These are phyloP conservation scores for Anarsia innoxiella DNA, from an alignment of 2,888 invertebrate species.

Conservation along the genomic window DNA sequence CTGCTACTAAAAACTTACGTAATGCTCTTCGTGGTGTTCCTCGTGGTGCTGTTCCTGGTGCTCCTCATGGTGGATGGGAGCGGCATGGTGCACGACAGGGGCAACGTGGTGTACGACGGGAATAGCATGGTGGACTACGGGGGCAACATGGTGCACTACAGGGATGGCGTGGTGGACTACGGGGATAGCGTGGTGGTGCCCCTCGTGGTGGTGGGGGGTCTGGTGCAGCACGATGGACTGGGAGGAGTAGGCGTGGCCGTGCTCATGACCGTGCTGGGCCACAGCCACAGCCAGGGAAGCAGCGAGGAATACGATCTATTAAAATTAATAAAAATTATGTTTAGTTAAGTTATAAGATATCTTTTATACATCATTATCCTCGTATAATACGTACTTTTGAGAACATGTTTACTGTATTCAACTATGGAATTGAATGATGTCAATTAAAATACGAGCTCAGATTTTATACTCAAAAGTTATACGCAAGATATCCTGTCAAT, in stretches of 20 bases:
- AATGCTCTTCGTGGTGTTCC: constrained; percentile 30
- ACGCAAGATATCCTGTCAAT: constrained; percentile 3
- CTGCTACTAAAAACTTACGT: constrained; percentile 34
- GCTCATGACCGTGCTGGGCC: constrained; percentile 21
- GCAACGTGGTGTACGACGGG: constrained; percentile 18
- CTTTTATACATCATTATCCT: not conserved
- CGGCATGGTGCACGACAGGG: constrained; percentile 10
- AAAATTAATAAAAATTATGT: not conserved
- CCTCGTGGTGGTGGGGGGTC: not conserved
- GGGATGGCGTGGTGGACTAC: constrained; percentile 10
- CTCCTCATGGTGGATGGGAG: constrained; percentile 16
- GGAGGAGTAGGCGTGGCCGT: constrained; percentile 24
- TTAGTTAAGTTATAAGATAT: not conserved
- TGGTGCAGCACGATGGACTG: constrained; percentile 35
- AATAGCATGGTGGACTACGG: constrained; percentile 13
- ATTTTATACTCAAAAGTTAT: constrained; percentile 7
- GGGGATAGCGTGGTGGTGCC: constrained; percentile 14
- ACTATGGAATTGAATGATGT: constrained; percentile 8
- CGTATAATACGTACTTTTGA: constrained; percentile 6
- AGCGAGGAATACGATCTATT: constrained; percentile 7
- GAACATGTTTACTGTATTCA: constrained; percentile 7
- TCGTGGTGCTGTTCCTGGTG: constrained; percentile 25
- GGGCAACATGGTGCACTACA: constrained; percentile 24
- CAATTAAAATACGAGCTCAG: not conserved
- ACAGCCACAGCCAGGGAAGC: constrained; percentile 9